Evolutionary conservation across 2,797 vertebrate species (phyloP), one percentile per base, ranked within the genome.

Genomic region (Oreonectes daqikongensis): DNA sequence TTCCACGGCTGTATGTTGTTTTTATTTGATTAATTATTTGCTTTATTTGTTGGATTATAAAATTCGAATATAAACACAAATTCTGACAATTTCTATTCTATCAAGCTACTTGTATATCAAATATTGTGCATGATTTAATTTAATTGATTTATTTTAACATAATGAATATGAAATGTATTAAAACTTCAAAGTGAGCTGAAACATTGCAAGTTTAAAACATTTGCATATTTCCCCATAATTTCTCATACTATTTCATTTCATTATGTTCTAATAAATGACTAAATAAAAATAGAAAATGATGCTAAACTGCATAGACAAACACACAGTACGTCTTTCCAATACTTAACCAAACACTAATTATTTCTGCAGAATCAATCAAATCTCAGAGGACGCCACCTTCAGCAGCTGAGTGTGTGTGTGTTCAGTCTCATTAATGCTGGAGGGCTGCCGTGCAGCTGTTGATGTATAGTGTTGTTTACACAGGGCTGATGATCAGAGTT

Each of bases 381-480:
- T 59, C 40, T 26, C 6, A 15, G 18, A 52, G 65, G 20, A 46
- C 46, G 32, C 7, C 22, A 72, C 57, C 59, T 53, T 42, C 50
- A 5, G 38, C 4, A 38, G 3, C 12, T 26, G 6, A 5, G 35
- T 44, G 65, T 44, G 61, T 42, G 35, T 42, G 26, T 15, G 57
- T 20, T 32, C 22, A 10, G 35, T 55, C 59, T 80, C 72, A 80
- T 77, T 77, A 64, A 64, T 59, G 60, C 42, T 48, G 44, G 40
- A 9, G 28, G 28, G 44, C 57, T 50, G 40, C 40, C 32, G 14
- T 59, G 67, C 48, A 70, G 70, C 59, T 75, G 70, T 46, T 69
- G 70, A 74, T 59, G 65, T 73, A 72, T 77, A 42, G 74, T 76
- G 74, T 77, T 76, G 74, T 81, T 76, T 72, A 72, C 53, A 52